phyloP scores from a whole-genome alignment of 2,113 vertebrate species.

The Morphnarchus princeps region DNA sequence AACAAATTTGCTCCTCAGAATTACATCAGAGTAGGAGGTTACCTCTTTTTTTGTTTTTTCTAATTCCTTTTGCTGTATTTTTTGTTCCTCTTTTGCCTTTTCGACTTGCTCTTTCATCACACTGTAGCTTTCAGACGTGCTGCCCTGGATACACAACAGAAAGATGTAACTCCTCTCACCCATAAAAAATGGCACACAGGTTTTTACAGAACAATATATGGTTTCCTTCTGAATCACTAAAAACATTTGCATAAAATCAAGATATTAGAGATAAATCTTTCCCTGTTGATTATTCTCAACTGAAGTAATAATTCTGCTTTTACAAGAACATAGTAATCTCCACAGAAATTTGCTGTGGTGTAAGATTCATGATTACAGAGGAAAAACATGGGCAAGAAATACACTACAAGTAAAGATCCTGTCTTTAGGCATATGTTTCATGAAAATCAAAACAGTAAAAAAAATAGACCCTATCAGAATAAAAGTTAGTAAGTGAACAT shows the following conservation, averaged over 20 bases:
- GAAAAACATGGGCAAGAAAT: background rate
- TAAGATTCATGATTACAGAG: background rate
- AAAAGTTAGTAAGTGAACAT: background rate
- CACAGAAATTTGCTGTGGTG: background rate
- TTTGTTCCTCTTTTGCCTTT: constrained; percentile 51
- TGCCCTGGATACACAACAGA: background rate
- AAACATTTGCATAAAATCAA: background rate
- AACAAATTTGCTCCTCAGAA: background rate
- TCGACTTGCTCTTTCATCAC: constrained; percentile 44
- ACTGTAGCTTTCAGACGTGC: background rate
- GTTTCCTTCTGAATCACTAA: background rate
- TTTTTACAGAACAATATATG: background rate
- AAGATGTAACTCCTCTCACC: background rate
- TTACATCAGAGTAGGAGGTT: background rate
- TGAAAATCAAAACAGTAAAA: background rate
- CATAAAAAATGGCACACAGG: background rate
- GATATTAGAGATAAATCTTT: background rate
- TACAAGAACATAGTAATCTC: background rate
- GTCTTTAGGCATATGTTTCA: background rate
- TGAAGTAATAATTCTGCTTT: background rate
- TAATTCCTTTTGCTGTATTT: constrained; percentile 32
- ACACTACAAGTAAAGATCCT: background rate
- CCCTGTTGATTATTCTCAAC: background rate
- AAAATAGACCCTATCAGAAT: background rate
- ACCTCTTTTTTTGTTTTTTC: constrained; percentile 69